Evolutionary conservation across 2,113 vertebrate genomes (phyloP).

Genomic region (Globicephala melas): DNA sequence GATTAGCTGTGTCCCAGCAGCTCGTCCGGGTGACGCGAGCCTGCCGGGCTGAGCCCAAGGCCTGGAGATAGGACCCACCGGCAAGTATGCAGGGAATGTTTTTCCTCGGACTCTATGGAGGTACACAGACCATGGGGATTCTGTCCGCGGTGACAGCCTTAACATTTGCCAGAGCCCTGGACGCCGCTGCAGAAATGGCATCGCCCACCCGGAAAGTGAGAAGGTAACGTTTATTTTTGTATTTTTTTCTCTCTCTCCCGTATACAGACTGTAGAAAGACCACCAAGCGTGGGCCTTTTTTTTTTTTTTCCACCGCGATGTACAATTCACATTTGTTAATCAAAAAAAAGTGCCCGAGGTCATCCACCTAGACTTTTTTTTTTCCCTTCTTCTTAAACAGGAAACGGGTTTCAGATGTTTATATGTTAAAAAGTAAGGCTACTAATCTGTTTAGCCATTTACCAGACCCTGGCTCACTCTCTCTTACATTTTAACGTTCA

Average conservation of each 20-base stretch:
- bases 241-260: conserved; percentile 83
- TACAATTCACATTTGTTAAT: conserved; percentile 86
- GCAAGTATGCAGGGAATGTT: conserved; percentile 87
- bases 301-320: conserved; percentile 75
- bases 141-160: conserved; percentile 89
- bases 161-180: conserved; percentile 95
- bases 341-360: conserved; percentile 82
- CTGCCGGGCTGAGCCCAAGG: conserved; percentile 68
- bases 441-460: conserved; percentile 80
- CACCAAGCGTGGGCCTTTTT: conserved; percentile 87
- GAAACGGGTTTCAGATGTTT: conserved; percentile 88
- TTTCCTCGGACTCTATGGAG: conserved; percentile 74
- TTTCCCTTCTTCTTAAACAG: conserved; percentile 71
- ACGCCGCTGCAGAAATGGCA: conserved; percentile 90
- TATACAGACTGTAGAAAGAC: conserved; percentile 86
- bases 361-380: conserved; percentile 78
- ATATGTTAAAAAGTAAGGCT: conserved; percentile 80
- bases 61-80: conserved; percentile 70
- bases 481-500: conserved; percentile 44
- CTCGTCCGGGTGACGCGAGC: conserved; percentile 82
- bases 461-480: conserved; percentile 67
- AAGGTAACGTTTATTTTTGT: conserved; percentile 98
- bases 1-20: conserved; percentile 81
- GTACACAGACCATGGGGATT: conserved; percentile 71
- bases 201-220: conserved; percentile 95